phyloP scores from a whole-genome alignment of 2,888 invertebrate species.

The Anticlea derivata region DNA sequence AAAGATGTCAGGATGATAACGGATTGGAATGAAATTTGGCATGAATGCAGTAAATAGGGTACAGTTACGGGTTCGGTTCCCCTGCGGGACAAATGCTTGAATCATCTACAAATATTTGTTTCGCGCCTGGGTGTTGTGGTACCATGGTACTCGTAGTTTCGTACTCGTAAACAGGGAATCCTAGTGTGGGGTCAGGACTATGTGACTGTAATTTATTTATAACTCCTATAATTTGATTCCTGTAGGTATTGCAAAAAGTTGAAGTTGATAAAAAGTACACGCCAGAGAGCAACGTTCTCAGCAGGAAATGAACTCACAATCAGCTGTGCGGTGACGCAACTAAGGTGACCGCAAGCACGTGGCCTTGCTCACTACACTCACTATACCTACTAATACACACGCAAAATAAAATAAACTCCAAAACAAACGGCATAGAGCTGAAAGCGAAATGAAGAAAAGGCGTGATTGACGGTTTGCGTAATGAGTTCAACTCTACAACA shows the following conservation, averaged over 20 bases:
- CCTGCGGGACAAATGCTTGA: too few relatives aligned
- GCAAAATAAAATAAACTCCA: conserved; percentile 16
- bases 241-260: not conserved
- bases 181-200: too few relatives aligned
- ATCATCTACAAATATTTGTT: too few relatives aligned
- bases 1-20: too few relatives aligned
- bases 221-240: too few relatives aligned
- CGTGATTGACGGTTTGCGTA: not conserved
- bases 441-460: not conserved
- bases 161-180: too few relatives aligned
- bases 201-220: too few relatives aligned
- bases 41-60: too few relatives aligned
- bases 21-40: too few relatives aligned
- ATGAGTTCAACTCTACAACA: conserved; percentile 10
- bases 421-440: not conserved
- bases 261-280: not conserved
- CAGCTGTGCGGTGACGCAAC: conserved; percentile 47
- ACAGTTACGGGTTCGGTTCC: too few relatives aligned
- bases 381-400: not conserved
- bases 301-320: conserved; percentile 34
- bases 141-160: too few relatives aligned
- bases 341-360: conserved; percentile 44
- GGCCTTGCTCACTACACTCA: conserved; percentile 36
- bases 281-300: conserved; percentile 22
- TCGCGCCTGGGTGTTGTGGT: too few relatives aligned